Conservation (phyloP, 2,113 vertebrate genomes). For the Eurystomus gularis region DNA sequence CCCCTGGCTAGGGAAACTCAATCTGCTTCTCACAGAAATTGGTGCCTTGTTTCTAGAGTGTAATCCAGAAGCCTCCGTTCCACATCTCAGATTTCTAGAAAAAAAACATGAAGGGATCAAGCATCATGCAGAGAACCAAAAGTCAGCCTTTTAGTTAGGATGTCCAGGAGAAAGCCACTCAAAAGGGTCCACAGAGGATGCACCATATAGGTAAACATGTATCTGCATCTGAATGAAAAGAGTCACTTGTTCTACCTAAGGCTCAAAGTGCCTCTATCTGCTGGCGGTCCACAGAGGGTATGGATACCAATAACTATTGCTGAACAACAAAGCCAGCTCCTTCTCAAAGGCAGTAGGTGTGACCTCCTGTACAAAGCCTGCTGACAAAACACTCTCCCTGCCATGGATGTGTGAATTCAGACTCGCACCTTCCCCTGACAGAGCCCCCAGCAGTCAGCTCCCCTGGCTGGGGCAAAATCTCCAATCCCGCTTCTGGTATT, state of each 20-base stretch:
- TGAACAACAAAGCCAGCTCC: neutral
- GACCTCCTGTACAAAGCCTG: neutral
- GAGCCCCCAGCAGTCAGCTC: neutral
- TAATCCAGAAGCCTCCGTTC: neutral
- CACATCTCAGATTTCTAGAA: neutral
- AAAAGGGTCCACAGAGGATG: neutral
- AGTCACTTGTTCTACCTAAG: neutral
- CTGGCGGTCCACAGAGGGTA: neutral
- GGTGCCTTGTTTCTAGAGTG: neutral
- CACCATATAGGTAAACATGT: fast-evolving
- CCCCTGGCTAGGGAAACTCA: neutral
- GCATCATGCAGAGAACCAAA: neutral
- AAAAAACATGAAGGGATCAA: neutral
- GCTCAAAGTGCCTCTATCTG: neutral
- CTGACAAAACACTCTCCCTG: neutral
- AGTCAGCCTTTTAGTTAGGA: neutral
- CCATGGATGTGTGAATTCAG: neutral
- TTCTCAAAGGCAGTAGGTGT: neutral
- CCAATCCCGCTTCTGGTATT: neutral
- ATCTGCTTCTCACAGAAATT: neutral
- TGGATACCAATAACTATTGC: neutral
- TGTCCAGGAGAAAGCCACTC: neutral
- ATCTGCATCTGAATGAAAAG: neutral
- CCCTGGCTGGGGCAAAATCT: neutral
- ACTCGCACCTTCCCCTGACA: neutral